phyloP scores from a whole-genome alignment of 2,113 vertebrate species.

The Upupa epops region DNA sequence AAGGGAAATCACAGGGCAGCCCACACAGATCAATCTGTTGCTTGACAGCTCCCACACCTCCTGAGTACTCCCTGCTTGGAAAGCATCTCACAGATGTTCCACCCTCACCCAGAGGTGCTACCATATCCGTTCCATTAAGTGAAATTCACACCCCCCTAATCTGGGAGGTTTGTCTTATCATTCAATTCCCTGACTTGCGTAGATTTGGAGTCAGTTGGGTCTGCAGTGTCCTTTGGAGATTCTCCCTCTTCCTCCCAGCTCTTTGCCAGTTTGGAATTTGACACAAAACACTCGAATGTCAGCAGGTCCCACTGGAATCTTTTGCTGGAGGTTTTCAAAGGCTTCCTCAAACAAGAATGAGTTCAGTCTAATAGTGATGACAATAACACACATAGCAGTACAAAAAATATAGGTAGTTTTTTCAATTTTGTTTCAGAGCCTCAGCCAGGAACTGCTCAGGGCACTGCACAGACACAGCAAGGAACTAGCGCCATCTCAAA shows the following conservation, averaged over 20 bases:
- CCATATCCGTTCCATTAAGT: background rate
- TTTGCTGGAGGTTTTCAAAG: background rate
- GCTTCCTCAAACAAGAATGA: background rate
- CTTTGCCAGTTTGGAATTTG: background rate
- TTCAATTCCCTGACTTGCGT: background rate
- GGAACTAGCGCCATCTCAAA: background rate
- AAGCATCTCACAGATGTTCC: background rate
- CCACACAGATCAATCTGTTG: background rate
- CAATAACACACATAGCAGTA: background rate
- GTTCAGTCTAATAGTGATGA: background rate
- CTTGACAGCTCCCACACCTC: background rate
- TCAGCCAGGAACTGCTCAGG: background rate
- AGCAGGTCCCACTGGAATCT: background rate
- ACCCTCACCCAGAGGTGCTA: background rate
- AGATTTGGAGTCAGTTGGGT: background rate
- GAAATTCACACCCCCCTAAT: background rate
- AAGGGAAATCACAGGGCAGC: slow-evolving; percentile 12
- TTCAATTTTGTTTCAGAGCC: background rate
- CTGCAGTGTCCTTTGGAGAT: background rate
- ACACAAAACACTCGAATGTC: background rate
- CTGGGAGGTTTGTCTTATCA: background rate
- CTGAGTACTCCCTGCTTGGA: background rate
- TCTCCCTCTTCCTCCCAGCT: background rate
- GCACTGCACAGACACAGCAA: background rate
- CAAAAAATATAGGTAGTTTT: background rate